phyloP scores from a whole-genome alignment of 2,888 invertebrate genomes.

The Trissolcus japonicus region DNA sequence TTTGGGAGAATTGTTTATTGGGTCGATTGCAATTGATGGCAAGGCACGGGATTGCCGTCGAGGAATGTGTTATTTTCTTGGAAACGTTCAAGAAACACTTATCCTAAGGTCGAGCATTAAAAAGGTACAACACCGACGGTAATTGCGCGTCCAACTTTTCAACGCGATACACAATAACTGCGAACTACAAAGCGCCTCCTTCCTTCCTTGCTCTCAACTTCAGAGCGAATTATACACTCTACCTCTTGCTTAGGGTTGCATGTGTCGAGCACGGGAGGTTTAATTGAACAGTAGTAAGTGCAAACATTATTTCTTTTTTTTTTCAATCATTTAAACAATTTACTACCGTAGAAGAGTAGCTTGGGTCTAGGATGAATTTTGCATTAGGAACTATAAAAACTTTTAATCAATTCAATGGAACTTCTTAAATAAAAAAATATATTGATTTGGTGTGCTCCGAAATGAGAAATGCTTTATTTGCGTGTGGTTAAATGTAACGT shows the following conservation, averaged over 20 bases:
- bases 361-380: too few species aligned
- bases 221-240: too few species aligned
- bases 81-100: conserved; percentile 27
- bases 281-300: conserved; percentile 75
- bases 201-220: background rate
- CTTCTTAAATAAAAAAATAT: too few species aligned
- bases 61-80: conserved; percentile 43
- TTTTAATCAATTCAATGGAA: too few species aligned
- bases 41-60: conserved; percentile 37
- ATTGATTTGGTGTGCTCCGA: too few species aligned
- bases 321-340: too few species aligned
- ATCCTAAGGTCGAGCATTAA: conserved; percentile 13
- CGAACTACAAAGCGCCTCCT: conserved; percentile 5
- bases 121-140: conserved; percentile 18
- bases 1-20: conserved; percentile 48
- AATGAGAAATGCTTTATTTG: too few species aligned
- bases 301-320: conserved; percentile 44
- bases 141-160: conserved; percentile 16
- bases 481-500: too few species aligned
- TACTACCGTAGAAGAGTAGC: too few species aligned
- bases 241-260: background rate
- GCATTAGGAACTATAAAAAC: too few species aligned
- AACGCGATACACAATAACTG: conserved; percentile 7
- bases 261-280: conserved; percentile 52
- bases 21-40: conserved; percentile 44